Evolutionary conservation across 1,140 invertebrate species (phyloP).

Genomic region (Drosophila virilis): DNA sequence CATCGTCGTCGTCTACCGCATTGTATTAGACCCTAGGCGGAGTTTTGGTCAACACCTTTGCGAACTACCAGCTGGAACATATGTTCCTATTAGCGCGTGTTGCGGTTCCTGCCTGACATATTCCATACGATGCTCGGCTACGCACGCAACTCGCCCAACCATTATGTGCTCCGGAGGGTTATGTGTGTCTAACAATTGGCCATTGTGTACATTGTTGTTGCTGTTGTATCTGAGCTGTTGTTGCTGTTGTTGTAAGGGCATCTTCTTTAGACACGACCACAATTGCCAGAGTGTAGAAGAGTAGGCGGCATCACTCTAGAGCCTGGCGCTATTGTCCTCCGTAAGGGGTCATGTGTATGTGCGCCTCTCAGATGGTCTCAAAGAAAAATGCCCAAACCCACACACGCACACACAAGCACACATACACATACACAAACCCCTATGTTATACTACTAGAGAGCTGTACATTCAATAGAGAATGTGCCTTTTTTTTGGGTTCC

Average conservation of each 20-base stretch:
- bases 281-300: slow-evolving; percentile 50
- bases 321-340: slow-evolving; percentile 69
- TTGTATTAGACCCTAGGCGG: slow-evolving; percentile 36
- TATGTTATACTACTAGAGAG: slow-evolving; percentile 4
- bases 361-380: slow-evolving; percentile 15
- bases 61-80: slow-evolving; percentile 48
- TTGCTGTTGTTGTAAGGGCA: slow-evolving; percentile 46
- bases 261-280: slow-evolving; percentile 49
- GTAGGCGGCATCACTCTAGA: slow-evolving; percentile 28
- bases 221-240: slow-evolving; percentile 17
- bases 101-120: slow-evolving; percentile 59
- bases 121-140: slow-evolving; percentile 9
- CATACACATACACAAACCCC: slow-evolving; percentile 18
- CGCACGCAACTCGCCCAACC: slow-evolving; percentile 54
- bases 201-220: slow-evolving; percentile 59
- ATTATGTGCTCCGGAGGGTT: slow-evolving; percentile 56
- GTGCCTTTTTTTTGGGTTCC: slow-evolving; percentile 6
- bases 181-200: slow-evolving; percentile 65
- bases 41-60: slow-evolving; percentile 45
- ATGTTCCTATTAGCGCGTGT: slow-evolving; percentile 79
- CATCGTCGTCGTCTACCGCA: not conserved
- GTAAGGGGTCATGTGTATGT: slow-evolving; percentile 48
- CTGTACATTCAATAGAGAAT: slow-evolving; percentile 13
- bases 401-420: slow-evolving; percentile 22
- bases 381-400: slow-evolving; percentile 45